Percentiles rank a stretch among this genome's conserved stretches.
Evolutionary conservation across 2,888 invertebrate species (phyloP).

Genomic region (Digitonthophagus gazella): DNA sequence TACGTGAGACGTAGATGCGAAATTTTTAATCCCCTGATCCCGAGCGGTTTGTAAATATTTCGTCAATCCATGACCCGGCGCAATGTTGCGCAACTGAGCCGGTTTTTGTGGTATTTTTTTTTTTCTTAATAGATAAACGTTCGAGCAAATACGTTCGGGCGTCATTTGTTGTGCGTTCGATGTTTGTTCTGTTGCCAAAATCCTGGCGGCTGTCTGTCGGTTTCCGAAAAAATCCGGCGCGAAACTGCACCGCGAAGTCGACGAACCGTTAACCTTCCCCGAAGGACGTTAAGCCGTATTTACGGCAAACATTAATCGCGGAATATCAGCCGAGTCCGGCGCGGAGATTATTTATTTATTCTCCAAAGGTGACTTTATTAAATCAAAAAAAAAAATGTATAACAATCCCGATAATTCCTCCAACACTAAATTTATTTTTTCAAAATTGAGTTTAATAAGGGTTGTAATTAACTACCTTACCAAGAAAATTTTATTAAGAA

Average conservation of each 20-base stretch:
- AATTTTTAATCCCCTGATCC: background rate
- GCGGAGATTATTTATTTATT: background rate
- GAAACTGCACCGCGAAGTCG: background rate
- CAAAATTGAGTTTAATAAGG: too few relatives aligned
- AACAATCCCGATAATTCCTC: background rate
- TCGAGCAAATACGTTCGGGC: background rate
- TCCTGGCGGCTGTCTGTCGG: background rate
- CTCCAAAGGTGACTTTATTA: too few relatives aligned
- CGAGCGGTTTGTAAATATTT: slow-evolving; percentile 9
- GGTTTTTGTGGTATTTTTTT: background rate
- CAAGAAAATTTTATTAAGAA: too few relatives aligned
- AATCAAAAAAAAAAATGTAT: slow-evolving; percentile 1
- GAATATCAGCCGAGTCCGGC: background rate
- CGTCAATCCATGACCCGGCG: slow-evolving; percentile 18
- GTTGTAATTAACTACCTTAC: too few relatives aligned
- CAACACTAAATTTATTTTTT: background rate
- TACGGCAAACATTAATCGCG: slow-evolving; percentile 3
- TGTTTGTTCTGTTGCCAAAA: background rate
- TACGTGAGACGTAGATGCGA: background rate
- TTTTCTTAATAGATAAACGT: background rate
- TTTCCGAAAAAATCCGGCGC: background rate
- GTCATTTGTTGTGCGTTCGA: background rate
- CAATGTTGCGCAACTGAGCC: slow-evolving; percentile 12
- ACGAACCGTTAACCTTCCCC: background rate
- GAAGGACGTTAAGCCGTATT: background rate